Evolutionary conservation across 2,888 invertebrate species (phyloP), one percentile per base, ranked within the genome.

Genomic region (Bimastos eiseni): DNA sequence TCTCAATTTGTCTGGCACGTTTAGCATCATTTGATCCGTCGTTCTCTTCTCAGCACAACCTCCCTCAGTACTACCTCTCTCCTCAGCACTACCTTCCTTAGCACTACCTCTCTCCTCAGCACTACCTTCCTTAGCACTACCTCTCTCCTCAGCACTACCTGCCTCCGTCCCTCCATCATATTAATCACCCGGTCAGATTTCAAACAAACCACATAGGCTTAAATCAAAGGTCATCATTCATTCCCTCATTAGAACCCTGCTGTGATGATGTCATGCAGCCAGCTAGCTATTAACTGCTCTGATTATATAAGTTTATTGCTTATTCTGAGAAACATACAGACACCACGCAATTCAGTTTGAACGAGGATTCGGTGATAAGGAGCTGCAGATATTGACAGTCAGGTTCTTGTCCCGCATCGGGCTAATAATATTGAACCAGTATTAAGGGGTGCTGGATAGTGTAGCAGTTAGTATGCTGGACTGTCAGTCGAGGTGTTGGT

Each of bases 161-260:
- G 30, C 70, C n/a, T 11, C n/a, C 70, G 4, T 70, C n/a, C 70
- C 70, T n/a, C 70, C 11, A 4, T n/a, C 70, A 70, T n/a, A n/a
- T 70, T n/a, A 70, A 70, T n/a, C 70, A 70, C n/a, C n/a, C n/a
- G n/a, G 70, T n/a, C n/a, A 70, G 70, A 30, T 70, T 70, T 70
- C 30, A 70, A 70, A 70, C 70, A 70, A 70, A 70, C n/a, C 24
- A 19, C 19, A 19, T 5, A 30, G 55, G 3, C 55, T 55, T 30
- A 5, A 24, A 55, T 55, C 55, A 55, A 2, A 30, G 0, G 55
- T 5, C 55, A 55, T 3, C 30, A 24, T 11, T 55, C 30, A 55
- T 17, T 55, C 5, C 19, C 55, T 55, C 55, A 30, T 30, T 30
- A 55, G 3, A 30, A 30, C 30, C 24, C 24, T 5, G 24, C 24